A percentile compares a stretch with the other conserved stretches of the same genome.
Conservation (phyloP, 1,140 invertebrate genomes). For the Patella vulgata region DNA sequence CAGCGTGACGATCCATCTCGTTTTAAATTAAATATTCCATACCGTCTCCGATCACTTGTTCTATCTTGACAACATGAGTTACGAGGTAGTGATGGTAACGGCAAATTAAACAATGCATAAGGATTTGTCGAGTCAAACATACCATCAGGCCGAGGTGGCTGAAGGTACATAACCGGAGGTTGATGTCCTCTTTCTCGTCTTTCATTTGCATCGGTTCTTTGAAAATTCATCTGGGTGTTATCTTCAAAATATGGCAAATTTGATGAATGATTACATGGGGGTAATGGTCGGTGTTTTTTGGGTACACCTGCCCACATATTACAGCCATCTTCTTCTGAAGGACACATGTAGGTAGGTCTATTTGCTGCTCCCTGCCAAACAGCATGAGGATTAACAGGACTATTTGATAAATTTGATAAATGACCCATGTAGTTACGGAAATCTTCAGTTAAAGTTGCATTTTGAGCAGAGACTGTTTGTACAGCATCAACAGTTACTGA, state of each 20-base stretch:
- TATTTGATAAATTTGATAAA: conserved; percentile 40
- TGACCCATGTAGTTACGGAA: conserved; percentile 53
- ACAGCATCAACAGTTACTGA: not conserved
- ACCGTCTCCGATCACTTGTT: conserved; percentile 1
- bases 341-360: conserved; percentile 30
- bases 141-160: conserved; percentile 13
- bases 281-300: conserved; percentile 9
- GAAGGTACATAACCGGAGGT: conserved; percentile 7
- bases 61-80: conserved; percentile 1
- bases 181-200: conserved; percentile 14
- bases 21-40: not conserved
- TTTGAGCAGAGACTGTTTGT: conserved; percentile 3
- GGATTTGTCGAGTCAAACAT: conserved; percentile 47
- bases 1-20: not conserved
- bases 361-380: conserved; percentile 5
- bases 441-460: conserved; percentile 37
- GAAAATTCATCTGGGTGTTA: not conserved
- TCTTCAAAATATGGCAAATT: not conserved
- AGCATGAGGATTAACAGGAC: conserved; percentile 13
- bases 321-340: conserved; percentile 29
- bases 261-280: conserved; percentile 7
- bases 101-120: conserved; percentile 53
- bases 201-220: not conserved
- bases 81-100: conserved; percentile 11
- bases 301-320: conserved; percentile 10